Conservation (phyloP, 2,888 invertebrate species). For the Uloborus plumipes region DNA sequence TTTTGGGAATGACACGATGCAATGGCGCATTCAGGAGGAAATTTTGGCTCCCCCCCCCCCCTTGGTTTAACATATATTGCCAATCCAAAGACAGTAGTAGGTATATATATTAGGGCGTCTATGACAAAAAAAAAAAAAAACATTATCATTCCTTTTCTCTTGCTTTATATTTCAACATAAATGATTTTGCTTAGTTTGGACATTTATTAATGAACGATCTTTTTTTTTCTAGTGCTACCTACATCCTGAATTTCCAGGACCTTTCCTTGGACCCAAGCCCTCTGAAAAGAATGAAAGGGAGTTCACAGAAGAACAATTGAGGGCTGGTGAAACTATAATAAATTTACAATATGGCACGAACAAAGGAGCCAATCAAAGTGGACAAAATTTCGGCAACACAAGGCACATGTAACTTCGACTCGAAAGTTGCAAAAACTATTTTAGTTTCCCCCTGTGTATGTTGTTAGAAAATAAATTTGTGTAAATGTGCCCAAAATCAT, state of each 20-base stretch:
- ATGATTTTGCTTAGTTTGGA: background rate
- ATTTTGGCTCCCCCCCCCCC: too few species aligned
- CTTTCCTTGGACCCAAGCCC: slow-evolving; percentile 95
- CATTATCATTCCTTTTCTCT: too few species aligned
- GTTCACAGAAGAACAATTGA: slow-evolving; percentile 92
- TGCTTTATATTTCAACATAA: background rate
- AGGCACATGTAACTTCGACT: slow-evolving; percentile 84
- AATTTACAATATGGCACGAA: slow-evolving; percentile 96
- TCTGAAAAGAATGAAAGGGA: slow-evolving; percentile 91
- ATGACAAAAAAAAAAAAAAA: too few species aligned
- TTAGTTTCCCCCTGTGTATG: slow-evolving; percentile 29
- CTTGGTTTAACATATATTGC: too few species aligned
- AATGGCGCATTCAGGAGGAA: too few species aligned
- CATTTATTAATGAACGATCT: background rate
- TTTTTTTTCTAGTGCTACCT: slow-evolving; percentile 82
- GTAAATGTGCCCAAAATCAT: slow-evolving; percentile 4
- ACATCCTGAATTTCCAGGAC: slow-evolving; percentile 91
- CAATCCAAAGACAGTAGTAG: too few species aligned
- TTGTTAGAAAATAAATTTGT: slow-evolving; percentile 43
- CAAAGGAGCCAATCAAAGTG: slow-evolving; percentile 94
- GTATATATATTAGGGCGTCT: too few species aligned
- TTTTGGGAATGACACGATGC: too few species aligned
- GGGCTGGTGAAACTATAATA: slow-evolving; percentile 87
- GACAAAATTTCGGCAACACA: slow-evolving; percentile 90
- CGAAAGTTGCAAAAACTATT: slow-evolving; percentile 31